Evolutionary conservation across 2,113 vertebrate species (phyloP).

Genomic region (Odontophorus gujanensis): DNA sequence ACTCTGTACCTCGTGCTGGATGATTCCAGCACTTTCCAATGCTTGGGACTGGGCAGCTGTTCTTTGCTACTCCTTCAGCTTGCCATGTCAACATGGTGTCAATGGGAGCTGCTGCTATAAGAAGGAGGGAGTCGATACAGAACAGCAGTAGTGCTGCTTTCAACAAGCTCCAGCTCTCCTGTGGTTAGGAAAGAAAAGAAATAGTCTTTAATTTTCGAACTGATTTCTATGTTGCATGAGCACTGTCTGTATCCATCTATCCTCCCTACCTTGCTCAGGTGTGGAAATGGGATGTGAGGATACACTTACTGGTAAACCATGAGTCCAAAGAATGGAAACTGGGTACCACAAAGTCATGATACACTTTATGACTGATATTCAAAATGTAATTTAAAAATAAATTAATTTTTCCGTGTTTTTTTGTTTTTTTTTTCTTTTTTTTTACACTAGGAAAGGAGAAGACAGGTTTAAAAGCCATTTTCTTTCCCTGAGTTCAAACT

Average conservation of each 20-base stretch:
- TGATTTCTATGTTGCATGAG: neutral
- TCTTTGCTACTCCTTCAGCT: neutral
- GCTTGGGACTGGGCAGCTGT: accelerated
- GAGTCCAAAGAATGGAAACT: neutral
- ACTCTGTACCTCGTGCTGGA: neutral
- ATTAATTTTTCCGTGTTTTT: neutral
- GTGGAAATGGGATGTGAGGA: neutral
- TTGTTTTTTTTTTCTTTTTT: neutral
- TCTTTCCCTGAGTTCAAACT: neutral
- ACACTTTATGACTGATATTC: neutral
- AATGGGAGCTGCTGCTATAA: neutral
- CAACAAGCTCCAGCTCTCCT: neutral
- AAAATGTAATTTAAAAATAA: neutral
- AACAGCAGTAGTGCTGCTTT: neutral
- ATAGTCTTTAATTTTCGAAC: neutral
- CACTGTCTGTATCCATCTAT: neutral
- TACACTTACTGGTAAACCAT: neutral
- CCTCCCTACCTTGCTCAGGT: neutral
- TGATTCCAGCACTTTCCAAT: neutral
- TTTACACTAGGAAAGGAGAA: neutral
- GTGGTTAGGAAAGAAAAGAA: neutral
- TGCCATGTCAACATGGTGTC: neutral
- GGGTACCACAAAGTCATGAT: neutral
- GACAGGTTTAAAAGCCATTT: neutral
- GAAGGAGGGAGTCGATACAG: neutral